These are phyloP conservation scores for Cydia splendana DNA, from an alignment of 1,140 invertebrate genomes.

Conservation along the genomic window DNA sequence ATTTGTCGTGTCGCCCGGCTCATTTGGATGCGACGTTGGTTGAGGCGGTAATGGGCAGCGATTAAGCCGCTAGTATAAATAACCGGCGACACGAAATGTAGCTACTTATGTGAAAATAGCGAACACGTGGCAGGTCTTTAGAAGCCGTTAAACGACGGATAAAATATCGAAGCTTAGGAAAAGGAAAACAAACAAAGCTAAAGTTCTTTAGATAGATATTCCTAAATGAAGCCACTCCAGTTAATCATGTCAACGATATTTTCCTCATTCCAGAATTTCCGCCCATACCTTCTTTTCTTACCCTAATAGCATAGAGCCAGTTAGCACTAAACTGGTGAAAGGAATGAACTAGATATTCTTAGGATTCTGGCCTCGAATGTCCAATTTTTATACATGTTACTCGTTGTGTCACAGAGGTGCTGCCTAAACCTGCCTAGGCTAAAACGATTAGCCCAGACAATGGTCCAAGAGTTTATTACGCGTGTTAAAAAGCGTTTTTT, in stretches of 20 bases:
- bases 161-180: background rate
- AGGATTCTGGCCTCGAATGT: too few relatives aligned
- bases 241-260: background rate
- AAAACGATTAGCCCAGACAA: too few relatives aligned
- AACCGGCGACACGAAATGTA: conserved; percentile 38
- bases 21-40: conserved; percentile 44
- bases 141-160: background rate
- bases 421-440: too few relatives aligned
- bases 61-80: conserved; percentile 49
- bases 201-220: background rate
- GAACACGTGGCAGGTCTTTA: conserved; percentile 39
- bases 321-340: too few relatives aligned
- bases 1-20: conserved; percentile 38
- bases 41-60: conserved; percentile 43
- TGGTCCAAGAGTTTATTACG: too few relatives aligned
- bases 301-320: too few relatives aligned
- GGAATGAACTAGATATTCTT: too few relatives aligned
- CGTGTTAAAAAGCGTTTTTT: too few relatives aligned
- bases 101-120: conserved; percentile 41
- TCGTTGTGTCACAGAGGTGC: too few relatives aligned
- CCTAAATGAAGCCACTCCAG: background rate
- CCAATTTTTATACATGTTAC: too few relatives aligned
- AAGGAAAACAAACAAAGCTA: background rate
- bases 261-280: background rate
- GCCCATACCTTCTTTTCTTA: background rate